Percentiles rank a stretch among this genome's conserved stretches.
Conservation (phyloP, 2,113 vertebrate species). For the Gavia stellata region DNA sequence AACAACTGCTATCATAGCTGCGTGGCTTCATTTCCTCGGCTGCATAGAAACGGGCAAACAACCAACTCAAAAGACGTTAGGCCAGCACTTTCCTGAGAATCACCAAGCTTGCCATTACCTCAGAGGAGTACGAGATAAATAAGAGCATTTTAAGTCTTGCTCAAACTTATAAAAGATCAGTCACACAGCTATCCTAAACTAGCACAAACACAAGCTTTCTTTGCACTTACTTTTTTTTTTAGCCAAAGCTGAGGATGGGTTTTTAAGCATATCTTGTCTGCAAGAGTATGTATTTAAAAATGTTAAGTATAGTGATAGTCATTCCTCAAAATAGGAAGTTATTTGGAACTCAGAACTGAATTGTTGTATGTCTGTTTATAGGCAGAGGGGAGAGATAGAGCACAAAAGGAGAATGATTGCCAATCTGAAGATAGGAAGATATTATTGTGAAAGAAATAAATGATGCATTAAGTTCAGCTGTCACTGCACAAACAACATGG, state of each 20-base stretch:
- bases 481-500: neutral
- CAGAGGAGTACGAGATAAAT: neutral
- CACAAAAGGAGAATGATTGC: neutral
- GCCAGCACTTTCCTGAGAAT: neutral
- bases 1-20: neutral
- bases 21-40: too few species aligned
- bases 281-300: neutral
- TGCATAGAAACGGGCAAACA: neutral
- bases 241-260: neutral
- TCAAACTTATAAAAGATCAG: neutral
- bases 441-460: constrained; percentile 24
- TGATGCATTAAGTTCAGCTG: constrained; percentile 11
- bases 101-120: neutral
- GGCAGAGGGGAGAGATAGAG: neutral
- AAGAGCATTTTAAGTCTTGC: neutral
- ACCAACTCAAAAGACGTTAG: neutral
- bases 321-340: neutral
- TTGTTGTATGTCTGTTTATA: neutral
- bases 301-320: neutral
- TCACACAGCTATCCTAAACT: neutral
- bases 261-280: neutral
- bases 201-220: neutral
- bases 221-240: neutral
- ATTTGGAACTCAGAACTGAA: neutral
- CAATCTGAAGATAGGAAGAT: neutral